Base-by-base conservation (phyloP, 2,113 vertebrate genomes). In the Vulpes ferrilata region DNA sequence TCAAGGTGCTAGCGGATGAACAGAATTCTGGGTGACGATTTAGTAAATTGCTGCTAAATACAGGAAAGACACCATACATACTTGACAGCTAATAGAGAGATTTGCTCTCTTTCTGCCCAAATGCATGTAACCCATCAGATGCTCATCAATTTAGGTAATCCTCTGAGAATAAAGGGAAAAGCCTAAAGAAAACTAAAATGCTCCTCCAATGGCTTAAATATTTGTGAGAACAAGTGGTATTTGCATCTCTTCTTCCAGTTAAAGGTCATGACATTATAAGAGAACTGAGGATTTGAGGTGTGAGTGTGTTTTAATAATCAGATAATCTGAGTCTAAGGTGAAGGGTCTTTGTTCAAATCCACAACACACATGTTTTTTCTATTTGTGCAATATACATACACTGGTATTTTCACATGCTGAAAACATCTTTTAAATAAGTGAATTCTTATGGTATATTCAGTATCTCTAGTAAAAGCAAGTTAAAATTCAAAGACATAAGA, bases 191-290 rank as follows among this genome's bases (percentile, higher is more conserved):
- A 87, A 86, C 79, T 84, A 83, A 96, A 89, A 93, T 78, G 60
- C n/a, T 64, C 35, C 69, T 69, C 69, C 64, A 88, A 32, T 87
- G 80, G 27, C 60, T 96, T 90, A 95, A 93, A 62, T 79, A 94
- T 95, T 97, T 95, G 16, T 92, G 67, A 93, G 82, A 91, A 97
- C 51, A 95, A 95, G 67, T 86, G 86, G 57, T 78, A 97, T 98
- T 97, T 98, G 86, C 93, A 97, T 95, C 86, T 96, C 38, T 83
- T 97, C 86, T 93, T 97, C 67, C 23, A 96, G 78, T 92, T 96
- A 97, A 98, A 97, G 96, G 95, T 98, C 96, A 95, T 96, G 94
- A 94, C 95, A 96, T 96, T 97, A 95, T 96, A 92, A 93, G 51
- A 90, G 69, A 93, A 92, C 74, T 83, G 76, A 90, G 74, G 95